Base-by-base conservation (phyloP, 2,797 vertebrate species). In the Hydrolagus colliei region DNA sequence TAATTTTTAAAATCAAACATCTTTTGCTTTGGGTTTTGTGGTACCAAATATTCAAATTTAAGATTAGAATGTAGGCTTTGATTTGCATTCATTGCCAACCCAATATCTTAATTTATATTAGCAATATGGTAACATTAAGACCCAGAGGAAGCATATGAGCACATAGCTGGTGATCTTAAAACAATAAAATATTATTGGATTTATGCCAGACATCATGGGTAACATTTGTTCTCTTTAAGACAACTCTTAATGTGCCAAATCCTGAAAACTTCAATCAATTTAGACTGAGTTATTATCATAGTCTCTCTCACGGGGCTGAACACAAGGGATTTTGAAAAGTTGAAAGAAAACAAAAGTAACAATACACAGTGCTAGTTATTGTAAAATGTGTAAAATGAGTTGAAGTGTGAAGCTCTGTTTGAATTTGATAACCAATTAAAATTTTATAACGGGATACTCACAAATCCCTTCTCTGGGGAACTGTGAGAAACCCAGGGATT, bases 181-280 rank as follows among this genome's bases (percentile, higher is more conserved):
- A 61, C 77, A 65, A 79, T 79, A 27, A 79, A 79, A 27, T 78
- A 62, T 78, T n/a, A 78, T 79, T 79, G 61, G 32, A 79, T 65
- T 63, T 11, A 79, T 32, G 59, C 61, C 61, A 79, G 61, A 63
- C 77, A 79, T 65, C 62, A 59, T 20, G 20, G 41, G 41, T 61
- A 77, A 77, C 75, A 61, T 77, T 77, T 77, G 52, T 59, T 77
- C 75, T 27, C 20, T 62, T 79, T 32, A 65, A 79, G n/a, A n/a
- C n/a, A 20, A 22, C 8, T 62, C 20, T 12, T 27, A 79, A 27
- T 27, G 77, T 65, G 77, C 77, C 77, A 79, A 65, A 13, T 27
- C 11, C 4, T 22, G 62, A 22, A 79, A 79, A 63, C 22, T 63
- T 79, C n/a, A 79, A 65, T 62, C n/a, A 65, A 41, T 32, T 65